Evolutionary conservation across 1,140 invertebrate species (phyloP), one percentile per base, ranked within the genome.

Genomic region (Armadillidium nasatum): DNA sequence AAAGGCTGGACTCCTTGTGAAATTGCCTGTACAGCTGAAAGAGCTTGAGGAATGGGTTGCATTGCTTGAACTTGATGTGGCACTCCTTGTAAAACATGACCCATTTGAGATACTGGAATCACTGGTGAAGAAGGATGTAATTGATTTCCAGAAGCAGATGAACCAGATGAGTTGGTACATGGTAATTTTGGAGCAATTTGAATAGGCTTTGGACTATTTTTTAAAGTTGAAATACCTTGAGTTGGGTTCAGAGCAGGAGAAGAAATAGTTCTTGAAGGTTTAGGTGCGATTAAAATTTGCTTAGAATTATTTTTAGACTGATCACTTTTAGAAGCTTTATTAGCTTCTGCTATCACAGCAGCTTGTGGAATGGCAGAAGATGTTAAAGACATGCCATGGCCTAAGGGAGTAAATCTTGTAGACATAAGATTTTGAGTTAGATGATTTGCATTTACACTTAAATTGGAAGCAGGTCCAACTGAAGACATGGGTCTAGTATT

Each of bases 121-220:
- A 75, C 67, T 33, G 66, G 73, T 13, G 73, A 19, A 11, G 73
- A 44, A 23, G 60, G 10, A 68, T 75, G 73, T 15, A 75, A 44
- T 33, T 75, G 66, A 22, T 19, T 68, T 7, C 43, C 73, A 23
- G 50, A 45, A 67, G 77, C 50, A 73, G 77, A 73, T 46, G 71
- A 60, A 76, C 76, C 22, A 70, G 67, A 50, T 15, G 45, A 13
- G 46, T 71, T 73, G 54, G 69, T 13, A n/a, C 75, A 66, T 46
- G 77, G 71, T 11, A 77, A 77, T 69, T 81, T 81, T 19, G 80
- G 80, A 44, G 80, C 80, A 54, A 81, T 81, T 77, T 81, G 80
- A 74, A 81, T 75, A 60, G 80, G 80, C 66, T 81, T 81, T 67
- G 77, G 73, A 43, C 60, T 22, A 15, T 69, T 50, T 44, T 81